phyloP scores from a whole-genome alignment of 2,113 vertebrate species.

The Ramphastos sulfuratus region DNA sequence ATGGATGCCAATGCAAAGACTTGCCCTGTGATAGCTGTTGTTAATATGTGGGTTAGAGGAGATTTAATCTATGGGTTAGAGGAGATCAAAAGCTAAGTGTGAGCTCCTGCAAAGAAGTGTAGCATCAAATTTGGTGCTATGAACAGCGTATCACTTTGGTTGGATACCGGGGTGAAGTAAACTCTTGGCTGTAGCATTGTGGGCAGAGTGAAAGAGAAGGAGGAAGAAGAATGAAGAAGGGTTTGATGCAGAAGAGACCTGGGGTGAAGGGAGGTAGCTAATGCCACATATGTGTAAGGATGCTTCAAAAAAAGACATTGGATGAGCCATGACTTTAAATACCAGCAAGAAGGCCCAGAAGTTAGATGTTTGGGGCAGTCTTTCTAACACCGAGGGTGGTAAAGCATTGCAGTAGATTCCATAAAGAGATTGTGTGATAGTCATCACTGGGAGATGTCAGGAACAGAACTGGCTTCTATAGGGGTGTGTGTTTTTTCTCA shows the following conservation, averaged over 20 bases:
- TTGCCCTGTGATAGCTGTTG: not conserved
- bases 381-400: not conserved
- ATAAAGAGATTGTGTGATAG: not conserved
- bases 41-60: not conserved
- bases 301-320: not conserved
- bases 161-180: not conserved
- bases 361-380: not conserved
- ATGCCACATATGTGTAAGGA: not conserved
- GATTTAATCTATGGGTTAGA: not conserved
- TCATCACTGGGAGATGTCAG: not conserved
- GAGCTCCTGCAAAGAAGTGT: not conserved
- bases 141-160: not conserved
- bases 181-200: not conserved
- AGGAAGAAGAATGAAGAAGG: not conserved
- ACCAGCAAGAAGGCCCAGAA: not conserved
- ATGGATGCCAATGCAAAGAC: not conserved
- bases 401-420: not conserved
- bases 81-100: not conserved
- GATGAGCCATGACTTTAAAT: not conserved
- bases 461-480: not conserved
- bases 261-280: not conserved
- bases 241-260: not conserved
- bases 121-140: not conserved
- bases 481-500: not conserved
- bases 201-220: not conserved